Evolutionary conservation across 2,797 vertebrate genomes (phyloP).

Genomic region (Enteromius afrohamiltoni): DNA sequence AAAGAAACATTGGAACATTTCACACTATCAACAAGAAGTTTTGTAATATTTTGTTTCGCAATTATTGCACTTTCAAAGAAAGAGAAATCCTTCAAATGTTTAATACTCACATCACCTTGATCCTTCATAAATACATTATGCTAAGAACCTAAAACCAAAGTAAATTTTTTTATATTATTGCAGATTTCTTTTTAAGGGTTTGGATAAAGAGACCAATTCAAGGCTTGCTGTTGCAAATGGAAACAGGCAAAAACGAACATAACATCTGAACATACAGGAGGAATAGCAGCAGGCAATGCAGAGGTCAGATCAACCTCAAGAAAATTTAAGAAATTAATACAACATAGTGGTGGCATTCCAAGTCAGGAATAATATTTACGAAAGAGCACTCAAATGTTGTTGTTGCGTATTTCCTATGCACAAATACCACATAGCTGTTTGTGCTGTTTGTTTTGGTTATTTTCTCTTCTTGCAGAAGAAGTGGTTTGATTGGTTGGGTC

Average conservation of each 20-base stretch:
- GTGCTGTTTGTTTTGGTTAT: conserved; percentile 46
- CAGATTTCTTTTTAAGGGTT: background rate
- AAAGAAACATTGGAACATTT: conserved; percentile 21
- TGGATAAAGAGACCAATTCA: background rate
- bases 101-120: conserved; percentile 6
- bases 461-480: conserved; percentile 33
- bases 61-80: conserved; percentile 29
- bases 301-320: conserved; percentile 5
- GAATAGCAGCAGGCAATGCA: conserved; percentile 42
- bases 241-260: conserved; percentile 23
- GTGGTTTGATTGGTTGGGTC: conserved; percentile 45
- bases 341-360: conserved; percentile 32
- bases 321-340: conserved; percentile 2
- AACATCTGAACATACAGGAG: conserved; percentile 10
- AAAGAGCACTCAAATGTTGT: conserved; percentile 19
- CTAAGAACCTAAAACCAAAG: background rate
- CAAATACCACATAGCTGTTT: conserved; percentile 29
- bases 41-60: background rate
- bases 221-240: background rate
- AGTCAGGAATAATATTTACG: conserved; percentile 13
- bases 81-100: background rate
- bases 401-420: conserved; percentile 11
- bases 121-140: conserved; percentile 7
- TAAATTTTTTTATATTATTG: conserved; percentile 15
- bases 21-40: background rate